phyloP scores from a whole-genome alignment of 2,888 invertebrate genomes.

The Cyrtodaria siliqua region DNA sequence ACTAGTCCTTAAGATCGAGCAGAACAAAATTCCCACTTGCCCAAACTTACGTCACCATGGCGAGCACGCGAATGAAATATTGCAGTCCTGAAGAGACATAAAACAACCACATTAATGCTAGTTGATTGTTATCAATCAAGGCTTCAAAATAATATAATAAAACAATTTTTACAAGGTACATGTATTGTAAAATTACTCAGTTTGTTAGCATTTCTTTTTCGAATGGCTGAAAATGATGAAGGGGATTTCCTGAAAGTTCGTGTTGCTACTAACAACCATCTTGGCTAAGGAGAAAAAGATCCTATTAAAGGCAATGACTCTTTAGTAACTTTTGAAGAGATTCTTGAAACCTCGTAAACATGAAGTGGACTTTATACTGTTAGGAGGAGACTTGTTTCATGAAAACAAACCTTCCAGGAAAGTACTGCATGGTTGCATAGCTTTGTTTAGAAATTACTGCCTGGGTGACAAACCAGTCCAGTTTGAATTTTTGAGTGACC shows the following conservation, averaged over 20 bases:
- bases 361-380: conserved; percentile 92
- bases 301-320: conserved; percentile 91
- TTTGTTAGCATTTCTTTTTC: background rate
- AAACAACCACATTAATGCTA: too few species aligned
- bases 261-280: conserved; percentile 97
- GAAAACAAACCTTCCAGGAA: conserved; percentile 95
- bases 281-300: conserved; percentile 96
- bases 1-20: too few species aligned
- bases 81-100: too few species aligned
- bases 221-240: conserved; percentile 55
- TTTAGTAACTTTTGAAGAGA: conserved; percentile 97
- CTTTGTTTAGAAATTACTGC: conserved; percentile 91
- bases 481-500: conserved; percentile 95
- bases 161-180: too few species aligned
- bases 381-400: conserved; percentile 99
- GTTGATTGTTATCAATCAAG: too few species aligned
- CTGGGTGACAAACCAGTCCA: conserved; percentile 88
- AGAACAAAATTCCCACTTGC: too few species aligned
- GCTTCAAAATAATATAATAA: too few species aligned
- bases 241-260: conserved; percentile 89
- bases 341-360: conserved; percentile 91
- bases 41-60: too few species aligned
- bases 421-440: conserved; percentile 88
- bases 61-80: too few species aligned
- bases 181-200: too few species aligned